These are phyloP conservation scores for Crotalus helleri DNA, from an alignment of 2,113 vertebrate genomes.

Conservation along the genomic window DNA sequence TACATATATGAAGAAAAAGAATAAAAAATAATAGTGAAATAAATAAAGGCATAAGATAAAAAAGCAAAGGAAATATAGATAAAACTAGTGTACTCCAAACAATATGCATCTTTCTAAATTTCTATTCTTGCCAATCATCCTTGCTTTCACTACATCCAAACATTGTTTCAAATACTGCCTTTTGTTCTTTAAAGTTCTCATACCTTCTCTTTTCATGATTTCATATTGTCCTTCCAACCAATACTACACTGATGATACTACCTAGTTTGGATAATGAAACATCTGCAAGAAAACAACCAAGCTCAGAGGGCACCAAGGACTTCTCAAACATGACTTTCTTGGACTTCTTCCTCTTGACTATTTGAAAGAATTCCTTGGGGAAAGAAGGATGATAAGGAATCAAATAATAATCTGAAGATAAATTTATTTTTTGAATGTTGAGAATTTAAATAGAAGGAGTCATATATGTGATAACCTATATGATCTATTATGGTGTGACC, in stretches of 20 bases:
- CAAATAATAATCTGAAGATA: not conserved
- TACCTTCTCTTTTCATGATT: not conserved
- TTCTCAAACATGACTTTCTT: not conserved
- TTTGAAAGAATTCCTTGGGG: not conserved
- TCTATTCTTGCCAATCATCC: not conserved
- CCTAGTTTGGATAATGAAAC: not conserved
- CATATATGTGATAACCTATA: not conserved
- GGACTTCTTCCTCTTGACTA: not conserved
- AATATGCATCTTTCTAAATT: not conserved
- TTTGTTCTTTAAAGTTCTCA: not conserved
- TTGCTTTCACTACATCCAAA: not conserved
- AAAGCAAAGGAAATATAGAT: not conserved
- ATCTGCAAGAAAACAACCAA: not conserved
- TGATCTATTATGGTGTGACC: too few relatives aligned
- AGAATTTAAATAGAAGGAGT: not conserved
- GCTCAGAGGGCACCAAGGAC: not conserved
- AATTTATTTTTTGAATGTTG: not conserved
- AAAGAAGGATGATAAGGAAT: not conserved
- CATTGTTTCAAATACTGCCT: not conserved
- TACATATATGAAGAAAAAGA: not conserved
- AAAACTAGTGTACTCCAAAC: not conserved
- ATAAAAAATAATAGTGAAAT: not conserved
- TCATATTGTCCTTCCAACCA: not conserved
- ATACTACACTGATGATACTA: not conserved
- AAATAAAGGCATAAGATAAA: not conserved